Percentiles rank a stretch among this genome's conserved stretches.
phyloP scores from a whole-genome alignment of 2,888 invertebrate genomes.

The Atrina japonica region DNA sequence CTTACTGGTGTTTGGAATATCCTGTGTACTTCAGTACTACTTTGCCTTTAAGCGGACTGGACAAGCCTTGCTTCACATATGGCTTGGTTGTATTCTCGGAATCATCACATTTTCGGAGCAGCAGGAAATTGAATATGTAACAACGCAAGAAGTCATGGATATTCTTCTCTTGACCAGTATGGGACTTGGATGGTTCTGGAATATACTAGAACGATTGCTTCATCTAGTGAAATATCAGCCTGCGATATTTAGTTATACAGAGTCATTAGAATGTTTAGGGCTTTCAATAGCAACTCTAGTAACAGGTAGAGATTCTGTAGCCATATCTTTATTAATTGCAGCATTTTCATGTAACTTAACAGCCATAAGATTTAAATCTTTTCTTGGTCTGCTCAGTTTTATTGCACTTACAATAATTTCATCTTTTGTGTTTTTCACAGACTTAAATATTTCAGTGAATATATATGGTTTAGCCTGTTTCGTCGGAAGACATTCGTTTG shows the following conservation, averaged over 20 bases:
- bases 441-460: constrained; percentile 65
- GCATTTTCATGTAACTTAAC: constrained; percentile 71
- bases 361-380: constrained; percentile 77
- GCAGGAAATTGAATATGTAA: constrained; percentile 62
- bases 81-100: constrained; percentile 77
- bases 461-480: constrained; percentile 75
- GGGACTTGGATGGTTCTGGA: constrained; percentile 69
- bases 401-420: constrained; percentile 61
- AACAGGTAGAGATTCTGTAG: constrained; percentile 65
- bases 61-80: constrained; percentile 70
- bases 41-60: constrained; percentile 71
- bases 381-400: constrained; percentile 66
- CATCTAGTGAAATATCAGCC: constrained; percentile 57
- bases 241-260: constrained; percentile 59
- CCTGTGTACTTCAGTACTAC: constrained; percentile 75
- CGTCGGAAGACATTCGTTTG: constrained; percentile 68
- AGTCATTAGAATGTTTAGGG: constrained; percentile 74
- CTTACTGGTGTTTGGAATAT: constrained; percentile 72
- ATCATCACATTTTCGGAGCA: constrained; percentile 73
- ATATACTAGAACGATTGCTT: constrained; percentile 63
- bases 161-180: constrained; percentile 75
- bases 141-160: constrained; percentile 73
- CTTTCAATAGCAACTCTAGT: constrained; percentile 71
- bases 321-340: constrained; percentile 65
- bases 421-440: constrained; percentile 65